phyloP scores from a whole-genome alignment of 2,113 vertebrate species.

The Mus musculus region DNA sequence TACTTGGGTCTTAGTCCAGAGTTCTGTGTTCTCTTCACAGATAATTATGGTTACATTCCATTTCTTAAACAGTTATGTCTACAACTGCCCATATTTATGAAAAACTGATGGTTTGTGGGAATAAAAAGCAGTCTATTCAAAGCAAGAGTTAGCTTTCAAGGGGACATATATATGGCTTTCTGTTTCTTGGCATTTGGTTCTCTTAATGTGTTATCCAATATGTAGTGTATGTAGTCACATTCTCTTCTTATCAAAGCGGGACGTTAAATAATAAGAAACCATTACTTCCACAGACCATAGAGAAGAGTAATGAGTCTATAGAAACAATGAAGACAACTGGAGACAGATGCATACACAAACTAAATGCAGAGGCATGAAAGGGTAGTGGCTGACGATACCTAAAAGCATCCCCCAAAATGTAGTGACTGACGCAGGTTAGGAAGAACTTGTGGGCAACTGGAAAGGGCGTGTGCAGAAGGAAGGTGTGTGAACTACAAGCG shows the following conservation, averaged over 20 bases:
- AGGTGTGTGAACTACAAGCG: background rate
- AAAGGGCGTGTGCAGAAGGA: background rate
- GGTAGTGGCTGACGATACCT: too few species aligned
- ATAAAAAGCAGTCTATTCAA: background rate
- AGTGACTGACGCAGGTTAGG: background rate
- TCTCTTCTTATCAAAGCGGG: background rate
- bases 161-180: too few species aligned
- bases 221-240: background rate
- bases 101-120: background rate
- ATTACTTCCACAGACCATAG: background rate
- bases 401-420: background rate
- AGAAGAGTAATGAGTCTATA: background rate
- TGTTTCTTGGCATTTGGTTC: background rate
- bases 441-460: background rate
- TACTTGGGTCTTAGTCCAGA: background rate
- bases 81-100: background rate
- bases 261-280: background rate
- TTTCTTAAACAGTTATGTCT: conserved; percentile 67
- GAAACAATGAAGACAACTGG: background rate
- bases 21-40: conserved; percentile 51
- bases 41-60: conserved; percentile 26
- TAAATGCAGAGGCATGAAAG: background rate
- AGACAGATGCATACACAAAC: background rate
- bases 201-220: background rate
- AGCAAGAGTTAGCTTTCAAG: conserved; percentile 27